Evolutionary conservation across 1,140 invertebrate species (phyloP).

Genomic region (Drosophila sturtevanti): DNA sequence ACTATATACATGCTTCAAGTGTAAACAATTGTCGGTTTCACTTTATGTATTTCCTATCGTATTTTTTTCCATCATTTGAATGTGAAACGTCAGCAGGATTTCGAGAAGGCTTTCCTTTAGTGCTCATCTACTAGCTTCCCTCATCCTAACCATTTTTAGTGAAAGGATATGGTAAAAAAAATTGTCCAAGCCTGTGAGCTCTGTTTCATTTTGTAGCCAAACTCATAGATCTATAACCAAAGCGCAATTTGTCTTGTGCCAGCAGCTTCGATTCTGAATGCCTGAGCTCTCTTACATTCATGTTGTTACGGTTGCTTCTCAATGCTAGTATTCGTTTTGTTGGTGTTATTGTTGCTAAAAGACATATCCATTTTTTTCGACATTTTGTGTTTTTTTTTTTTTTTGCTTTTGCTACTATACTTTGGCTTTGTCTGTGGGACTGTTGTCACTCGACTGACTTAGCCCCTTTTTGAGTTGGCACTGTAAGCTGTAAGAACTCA

Average conservation of each 20-base stretch:
- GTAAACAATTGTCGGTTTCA: constrained; percentile 17
- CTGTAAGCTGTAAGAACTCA: constrained; percentile 24
- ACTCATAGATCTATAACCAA: constrained; percentile 61
- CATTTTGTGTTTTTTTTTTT: not conserved
- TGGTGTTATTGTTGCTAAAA: constrained; percentile 35
- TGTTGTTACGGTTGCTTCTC: constrained; percentile 51
- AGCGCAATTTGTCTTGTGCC: constrained; percentile 81
- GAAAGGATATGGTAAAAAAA: constrained; percentile 33
- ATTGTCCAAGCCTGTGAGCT: constrained; percentile 28
- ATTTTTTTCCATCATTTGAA: constrained; percentile 66
- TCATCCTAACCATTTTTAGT: not conserved
- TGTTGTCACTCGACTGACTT: constrained; percentile 63
- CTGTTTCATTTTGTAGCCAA: constrained; percentile 74
- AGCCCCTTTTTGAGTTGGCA: constrained; percentile 13
- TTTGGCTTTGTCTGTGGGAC: constrained; percentile 57
- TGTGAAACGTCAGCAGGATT: constrained; percentile 79
- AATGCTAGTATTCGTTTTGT: constrained; percentile 21
- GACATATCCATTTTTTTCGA: constrained; percentile 9
- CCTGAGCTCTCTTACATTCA: constrained; percentile 72
- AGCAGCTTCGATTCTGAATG: constrained; percentile 69
- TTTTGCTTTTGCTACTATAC: constrained; percentile 33
- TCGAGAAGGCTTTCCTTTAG: constrained; percentile 56
- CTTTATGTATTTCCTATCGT: constrained; percentile 4
- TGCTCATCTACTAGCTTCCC: constrained; percentile 30
- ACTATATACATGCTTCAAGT: constrained; percentile 15